A percentile compares a stretch with the other conserved stretches of the same genome.
Conservation (phyloP, 2,797 vertebrate species). For the Anguilla obscura region DNA sequence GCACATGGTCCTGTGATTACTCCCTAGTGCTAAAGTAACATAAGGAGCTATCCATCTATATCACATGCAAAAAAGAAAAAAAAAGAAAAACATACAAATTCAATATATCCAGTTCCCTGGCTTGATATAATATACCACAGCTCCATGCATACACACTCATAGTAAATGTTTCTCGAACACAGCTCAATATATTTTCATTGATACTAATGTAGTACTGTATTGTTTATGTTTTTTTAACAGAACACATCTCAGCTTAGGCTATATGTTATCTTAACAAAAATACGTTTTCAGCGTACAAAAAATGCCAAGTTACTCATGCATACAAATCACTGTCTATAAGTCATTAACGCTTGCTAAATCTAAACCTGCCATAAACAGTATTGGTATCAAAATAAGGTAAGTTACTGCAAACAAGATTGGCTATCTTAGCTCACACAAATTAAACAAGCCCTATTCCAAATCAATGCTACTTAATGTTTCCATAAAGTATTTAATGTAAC, state of each 20-base stretch:
- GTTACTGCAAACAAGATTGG: too few relatives aligned
- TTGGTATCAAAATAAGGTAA: too few relatives aligned
- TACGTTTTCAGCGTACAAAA: too few relatives aligned
- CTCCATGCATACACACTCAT: neutral
- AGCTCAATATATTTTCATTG: neutral
- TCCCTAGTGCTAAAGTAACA: slow-evolving; percentile 31
- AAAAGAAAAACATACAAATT: neutral
- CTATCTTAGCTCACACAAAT: too few relatives aligned
- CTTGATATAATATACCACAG: neutral
- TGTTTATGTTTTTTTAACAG: neutral
- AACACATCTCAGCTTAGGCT: neutral
- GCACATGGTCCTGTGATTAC: slow-evolving; percentile 37
- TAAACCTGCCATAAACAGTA: too few relatives aligned
- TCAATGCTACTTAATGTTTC: too few relatives aligned
- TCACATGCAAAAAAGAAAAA: neutral
- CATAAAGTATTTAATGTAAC: too few relatives aligned
- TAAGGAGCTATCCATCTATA: slow-evolving; percentile 21
- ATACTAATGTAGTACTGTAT: neutral
- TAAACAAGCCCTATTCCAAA: too few relatives aligned
- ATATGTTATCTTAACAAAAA: too few relatives aligned
- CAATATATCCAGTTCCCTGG: neutral
- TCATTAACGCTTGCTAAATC: too few relatives aligned
- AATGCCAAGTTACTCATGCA: too few relatives aligned
- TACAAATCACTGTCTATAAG: too few relatives aligned
- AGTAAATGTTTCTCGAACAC: neutral